Evolutionary conservation across 2,888 invertebrate genomes (phyloP).

Genomic region (Chrysotoxum bicinctum): DNA sequence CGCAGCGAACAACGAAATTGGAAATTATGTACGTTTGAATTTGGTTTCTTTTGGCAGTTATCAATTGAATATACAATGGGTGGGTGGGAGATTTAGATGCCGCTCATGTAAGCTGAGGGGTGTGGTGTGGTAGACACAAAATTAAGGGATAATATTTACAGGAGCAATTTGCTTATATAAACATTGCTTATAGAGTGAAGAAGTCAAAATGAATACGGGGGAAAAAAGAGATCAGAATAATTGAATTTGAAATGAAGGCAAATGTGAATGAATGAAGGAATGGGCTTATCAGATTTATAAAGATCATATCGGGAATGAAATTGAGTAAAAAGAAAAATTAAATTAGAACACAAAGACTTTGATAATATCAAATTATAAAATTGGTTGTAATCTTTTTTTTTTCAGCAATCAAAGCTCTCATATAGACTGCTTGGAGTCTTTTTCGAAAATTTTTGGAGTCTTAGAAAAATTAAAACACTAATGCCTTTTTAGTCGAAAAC

Average conservation of each 20-base stretch:
- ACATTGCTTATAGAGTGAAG: constrained; percentile 28
- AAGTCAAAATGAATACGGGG: constrained; percentile 35
- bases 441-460: too few species aligned
- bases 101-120: constrained; percentile 7
- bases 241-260: constrained; percentile 44
- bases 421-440: too few species aligned
- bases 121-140: constrained; percentile 36
- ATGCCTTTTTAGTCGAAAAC: too few species aligned
- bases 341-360: background rate
- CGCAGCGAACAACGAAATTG: constrained; percentile 29
- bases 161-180: constrained; percentile 43
- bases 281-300: constrained; percentile 22
- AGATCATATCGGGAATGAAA: background rate
- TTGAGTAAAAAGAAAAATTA: background rate
- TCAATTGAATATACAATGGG: constrained; percentile 55
- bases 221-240: constrained; percentile 31
- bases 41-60: constrained; percentile 61
- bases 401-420: too few species aligned
- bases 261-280: constrained; percentile 11
- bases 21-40: constrained; percentile 60
- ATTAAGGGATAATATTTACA: constrained; percentile 60
- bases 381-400: too few species aligned
- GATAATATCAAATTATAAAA: too few species aligned
- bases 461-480: too few species aligned
- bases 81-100: background rate